Evolutionary conservation across 2,888 invertebrate species (phyloP).

Genomic region (Osmoderma eremita): DNA sequence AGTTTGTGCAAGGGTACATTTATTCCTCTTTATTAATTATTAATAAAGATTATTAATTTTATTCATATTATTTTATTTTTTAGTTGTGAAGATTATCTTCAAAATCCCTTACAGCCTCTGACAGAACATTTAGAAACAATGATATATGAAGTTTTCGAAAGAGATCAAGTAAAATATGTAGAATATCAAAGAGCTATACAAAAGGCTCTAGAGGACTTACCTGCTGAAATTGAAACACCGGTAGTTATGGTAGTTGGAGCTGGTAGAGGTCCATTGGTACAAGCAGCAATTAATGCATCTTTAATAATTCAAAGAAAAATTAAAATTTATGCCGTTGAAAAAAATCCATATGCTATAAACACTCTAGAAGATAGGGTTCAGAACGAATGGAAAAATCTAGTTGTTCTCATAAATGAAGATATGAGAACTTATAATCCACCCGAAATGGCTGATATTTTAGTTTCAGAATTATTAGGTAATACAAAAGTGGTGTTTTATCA

Average conservation of each 20-base stretch:
- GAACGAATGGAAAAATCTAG: constrained; percentile 81
- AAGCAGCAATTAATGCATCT: constrained; percentile 84
- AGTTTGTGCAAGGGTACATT: constrained; percentile 60
- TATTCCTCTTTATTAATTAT: too few species aligned
- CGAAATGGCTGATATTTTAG: constrained; percentile 92
- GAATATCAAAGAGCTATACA: constrained; percentile 87
- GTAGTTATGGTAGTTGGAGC: constrained; percentile 69
- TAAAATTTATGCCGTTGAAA: constrained; percentile 94
- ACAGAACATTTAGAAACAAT: constrained; percentile 95
- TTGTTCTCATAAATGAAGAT: constrained; percentile 83
- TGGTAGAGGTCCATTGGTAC: constrained; percentile 91
- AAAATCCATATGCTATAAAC: constrained; percentile 95
- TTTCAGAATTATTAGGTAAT: constrained; percentile 91
- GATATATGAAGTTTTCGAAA: constrained; percentile 98
- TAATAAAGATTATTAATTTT: constrained; percentile 18
- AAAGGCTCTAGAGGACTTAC: constrained; percentile 75
- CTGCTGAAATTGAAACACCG: constrained; percentile 62
- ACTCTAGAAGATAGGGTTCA: constrained; percentile 80
- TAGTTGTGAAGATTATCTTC: constrained; percentile 91
- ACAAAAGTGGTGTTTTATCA: too few species aligned
- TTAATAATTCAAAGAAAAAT: constrained; percentile 76
- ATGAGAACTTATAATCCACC: constrained; percentile 86
- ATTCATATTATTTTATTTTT: constrained; percentile 34
- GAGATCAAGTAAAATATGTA: constrained; percentile 95
- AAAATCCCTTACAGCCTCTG: constrained; percentile 91